Evolutionary conservation across 2,888 invertebrate genomes (phyloP), one percentile per base, ranked within the genome.

Genomic region (Schizaphis graminum): DNA sequence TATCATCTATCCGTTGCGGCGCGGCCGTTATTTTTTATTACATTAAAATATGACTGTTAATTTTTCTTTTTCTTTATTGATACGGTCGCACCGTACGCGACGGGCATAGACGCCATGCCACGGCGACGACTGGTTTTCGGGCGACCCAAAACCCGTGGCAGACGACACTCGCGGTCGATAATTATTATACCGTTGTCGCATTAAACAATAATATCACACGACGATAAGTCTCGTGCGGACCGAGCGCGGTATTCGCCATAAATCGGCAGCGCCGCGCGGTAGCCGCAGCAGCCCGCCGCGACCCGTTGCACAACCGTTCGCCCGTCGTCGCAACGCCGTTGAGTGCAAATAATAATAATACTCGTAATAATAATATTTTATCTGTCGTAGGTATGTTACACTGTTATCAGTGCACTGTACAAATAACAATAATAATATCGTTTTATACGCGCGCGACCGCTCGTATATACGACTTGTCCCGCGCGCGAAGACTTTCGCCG

Each of bases 401-500:
- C n/a, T n/a, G 8, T 7, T 57, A 57, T 26, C 11, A 8, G 24
- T 7, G 57, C 26, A 26, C 26, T 53, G 8, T 57, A 57, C 26
- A 7, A 57, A 57, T 26, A 57, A 26, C 7, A 57, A 57, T 26
- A 26, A 57, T n/a, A 67, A 16, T n/a, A n/a, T 16, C 1, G 57
- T 89, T 44, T 44, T 28, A 28, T 5, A 24, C n/a, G 5, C 24
- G 21, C 3, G 24, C 1, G 24, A 44, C 87, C 88, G n/a, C 21
- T 35, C 67, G 47, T 91, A 13, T n/a, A n/a, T n/a, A n/a, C n/a
- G n/a, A n/a, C 77, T 77, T 77, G 77, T 77, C 77, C 77, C n/a
- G 47, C 61, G 61, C 56, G 53, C 61, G 87, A 44, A 89, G 92
- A 93, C 92, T 89, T 93, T 88, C 77, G 92, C 92, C 92, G 47